A percentile compares a stretch with the other conserved stretches of the same genome.
These are phyloP conservation scores for Orientallactaga sibirica DNA, from an alignment of 2,797 vertebrate genomes.

Conservation along the genomic window DNA sequence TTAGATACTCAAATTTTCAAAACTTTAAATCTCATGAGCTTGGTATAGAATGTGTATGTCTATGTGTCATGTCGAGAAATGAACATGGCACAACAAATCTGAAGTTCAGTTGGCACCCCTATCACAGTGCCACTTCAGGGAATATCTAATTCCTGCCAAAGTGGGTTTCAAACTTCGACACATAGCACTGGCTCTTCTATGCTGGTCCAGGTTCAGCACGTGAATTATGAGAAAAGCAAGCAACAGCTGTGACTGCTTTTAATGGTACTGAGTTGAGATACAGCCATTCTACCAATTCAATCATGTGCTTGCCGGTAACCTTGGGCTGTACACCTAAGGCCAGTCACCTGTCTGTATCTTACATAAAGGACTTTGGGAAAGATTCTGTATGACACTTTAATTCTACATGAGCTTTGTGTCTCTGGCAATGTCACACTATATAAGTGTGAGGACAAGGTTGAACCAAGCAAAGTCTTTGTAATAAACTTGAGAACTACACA, in stretches of 20 bases:
- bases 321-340: background rate
- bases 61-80: background rate
- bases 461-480: constrained; percentile 1
- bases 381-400: background rate
- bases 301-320: background rate
- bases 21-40: constrained; percentile 5
- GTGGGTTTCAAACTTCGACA: background rate
- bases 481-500: constrained; percentile 46
- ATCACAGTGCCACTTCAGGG: background rate
- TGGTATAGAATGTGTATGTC: background rate
- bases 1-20: constrained; percentile 15
- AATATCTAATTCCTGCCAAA: background rate
- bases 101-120: background rate
- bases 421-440: background rate
- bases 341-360: background rate
- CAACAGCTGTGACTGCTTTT: background rate
- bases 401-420: background rate
- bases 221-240: background rate
- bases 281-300: constrained; percentile 1
- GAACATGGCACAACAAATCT: background rate
- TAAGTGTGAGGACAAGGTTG: background rate
- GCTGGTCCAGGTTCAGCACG: background rate
- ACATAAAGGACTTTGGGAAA: constrained; percentile 24
- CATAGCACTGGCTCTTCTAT: background rate
- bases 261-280: background rate